Conservation (phyloP, 2,888 invertebrate genomes). For the Netelia melanura region DNA sequence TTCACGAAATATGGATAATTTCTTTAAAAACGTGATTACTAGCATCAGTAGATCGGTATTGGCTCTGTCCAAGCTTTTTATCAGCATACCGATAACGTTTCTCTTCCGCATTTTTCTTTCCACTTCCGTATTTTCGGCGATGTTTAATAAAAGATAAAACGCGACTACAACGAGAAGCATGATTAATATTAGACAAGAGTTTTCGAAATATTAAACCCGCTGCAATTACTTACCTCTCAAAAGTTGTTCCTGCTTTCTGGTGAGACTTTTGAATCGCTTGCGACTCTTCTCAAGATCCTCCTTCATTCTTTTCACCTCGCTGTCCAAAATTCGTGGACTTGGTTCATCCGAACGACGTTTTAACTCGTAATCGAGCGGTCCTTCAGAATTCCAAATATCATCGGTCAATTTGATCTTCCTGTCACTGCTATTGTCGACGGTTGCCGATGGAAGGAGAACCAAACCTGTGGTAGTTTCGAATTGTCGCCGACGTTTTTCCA, state of each 20-base stretch:
- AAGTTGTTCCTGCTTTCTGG: constrained; percentile 97
- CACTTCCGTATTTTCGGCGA: constrained; percentile 97
- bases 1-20: constrained; percentile 96
- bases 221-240: constrained; percentile 87
- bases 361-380: constrained; percentile 80
- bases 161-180: constrained; percentile 88
- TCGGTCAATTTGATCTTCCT: constrained; percentile 80
- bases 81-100: constrained; percentile 94
- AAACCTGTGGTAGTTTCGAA: constrained; percentile 84
- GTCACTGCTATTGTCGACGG: constrained; percentile 77
- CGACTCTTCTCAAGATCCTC: constrained; percentile 93
- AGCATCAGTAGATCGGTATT: constrained; percentile 95
- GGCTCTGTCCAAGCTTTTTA: constrained; percentile 95
- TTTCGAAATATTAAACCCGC: not conserved
- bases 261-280: constrained; percentile 91
- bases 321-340: constrained; percentile 74
- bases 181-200: not conserved
- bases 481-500: constrained; percentile 86
- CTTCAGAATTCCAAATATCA: constrained; percentile 82
- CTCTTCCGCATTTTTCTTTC: constrained; percentile 99
- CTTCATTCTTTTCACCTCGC: constrained; percentile 84
- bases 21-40: constrained; percentile 97
- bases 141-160: constrained; percentile 96
- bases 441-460: constrained; percentile 78
- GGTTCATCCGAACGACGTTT: constrained; percentile 79